Conservation (phyloP, 1,140 invertebrate species). For the Drepana arcuata region DNA sequence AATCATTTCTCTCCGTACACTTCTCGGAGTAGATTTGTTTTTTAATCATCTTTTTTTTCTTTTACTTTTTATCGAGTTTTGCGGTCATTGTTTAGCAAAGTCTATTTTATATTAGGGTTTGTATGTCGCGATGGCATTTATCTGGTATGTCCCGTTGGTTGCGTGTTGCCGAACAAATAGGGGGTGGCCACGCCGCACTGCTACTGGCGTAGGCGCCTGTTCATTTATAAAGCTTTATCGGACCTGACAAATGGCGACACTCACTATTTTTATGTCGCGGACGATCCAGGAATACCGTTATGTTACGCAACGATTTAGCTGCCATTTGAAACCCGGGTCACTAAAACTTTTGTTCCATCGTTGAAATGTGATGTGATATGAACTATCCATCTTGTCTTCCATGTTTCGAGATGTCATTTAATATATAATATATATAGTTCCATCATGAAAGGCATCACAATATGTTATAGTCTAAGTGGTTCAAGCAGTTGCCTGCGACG, state of each 20-base stretch:
- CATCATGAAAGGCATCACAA: no score
- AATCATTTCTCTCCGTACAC: conserved; percentile 31
- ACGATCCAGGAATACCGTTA: conserved; percentile 29
- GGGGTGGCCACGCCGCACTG: conserved; percentile 25
- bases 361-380: no score
- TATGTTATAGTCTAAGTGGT: no score
- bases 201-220: conserved; percentile 37
- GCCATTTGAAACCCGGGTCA: no score
- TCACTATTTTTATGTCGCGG: conserved; percentile 48
- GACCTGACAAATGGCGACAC: conserved; percentile 51
- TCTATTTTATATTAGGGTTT: conserved; percentile 3
- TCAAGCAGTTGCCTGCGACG: no score
- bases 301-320: conserved; percentile 18
- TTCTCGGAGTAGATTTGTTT: conserved; percentile 15
- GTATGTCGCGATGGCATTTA: conserved; percentile 33
- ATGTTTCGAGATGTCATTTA: no score
- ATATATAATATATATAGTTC: no score
- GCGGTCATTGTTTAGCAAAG: conserved; percentile 21
- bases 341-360: no score
- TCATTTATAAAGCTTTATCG: conserved; percentile 60
- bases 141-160: conserved; percentile 36
- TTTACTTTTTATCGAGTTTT: conserved; percentile 7
- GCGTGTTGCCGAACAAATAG: conserved; percentile 48
- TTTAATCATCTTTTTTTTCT: no score
- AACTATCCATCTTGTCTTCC: no score